These are phyloP conservation scores for Dynastes hyllus DNA, from an alignment of 2,888 invertebrate species.

Conservation along the genomic window DNA sequence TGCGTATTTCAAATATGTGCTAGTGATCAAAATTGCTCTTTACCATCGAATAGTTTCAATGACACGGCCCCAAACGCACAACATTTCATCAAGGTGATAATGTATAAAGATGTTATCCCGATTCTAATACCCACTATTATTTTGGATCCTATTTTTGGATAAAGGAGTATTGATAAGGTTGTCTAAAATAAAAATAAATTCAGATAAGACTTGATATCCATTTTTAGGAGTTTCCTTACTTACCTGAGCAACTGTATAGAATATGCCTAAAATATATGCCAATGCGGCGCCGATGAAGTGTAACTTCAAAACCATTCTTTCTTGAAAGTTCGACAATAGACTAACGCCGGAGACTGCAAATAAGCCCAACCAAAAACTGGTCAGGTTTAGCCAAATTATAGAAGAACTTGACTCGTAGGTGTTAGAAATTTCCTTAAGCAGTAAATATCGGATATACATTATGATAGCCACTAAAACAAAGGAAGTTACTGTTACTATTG, in stretches of 20 bases:
- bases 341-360: constrained; percentile 55
- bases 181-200: not conserved
- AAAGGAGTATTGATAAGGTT: not conserved
- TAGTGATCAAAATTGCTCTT: not conserved
- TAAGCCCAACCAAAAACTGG: constrained; percentile 52
- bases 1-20: not conserved
- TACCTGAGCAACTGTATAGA: constrained; percentile 51
- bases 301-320: constrained; percentile 51
- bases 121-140: not conserved
- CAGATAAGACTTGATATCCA: not conserved
- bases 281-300: constrained; percentile 55
- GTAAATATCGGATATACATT: constrained; percentile 53
- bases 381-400: not conserved
- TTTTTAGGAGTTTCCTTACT: not conserved
- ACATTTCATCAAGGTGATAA: not conserved
- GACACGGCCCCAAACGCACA: not conserved
- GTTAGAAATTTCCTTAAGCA: constrained; percentile 49
- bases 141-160: constrained; percentile 7
- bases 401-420: not conserved
- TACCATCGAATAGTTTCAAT: not conserved
- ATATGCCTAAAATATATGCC: constrained; percentile 52
- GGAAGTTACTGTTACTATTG: not conserved
- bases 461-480: constrained; percentile 52
- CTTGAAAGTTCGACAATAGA: constrained; percentile 56
- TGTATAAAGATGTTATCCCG: not conserved